Evolutionary conservation across 1,140 invertebrate genomes (phyloP).

Genomic region (Cecropterus lyciades): DNA sequence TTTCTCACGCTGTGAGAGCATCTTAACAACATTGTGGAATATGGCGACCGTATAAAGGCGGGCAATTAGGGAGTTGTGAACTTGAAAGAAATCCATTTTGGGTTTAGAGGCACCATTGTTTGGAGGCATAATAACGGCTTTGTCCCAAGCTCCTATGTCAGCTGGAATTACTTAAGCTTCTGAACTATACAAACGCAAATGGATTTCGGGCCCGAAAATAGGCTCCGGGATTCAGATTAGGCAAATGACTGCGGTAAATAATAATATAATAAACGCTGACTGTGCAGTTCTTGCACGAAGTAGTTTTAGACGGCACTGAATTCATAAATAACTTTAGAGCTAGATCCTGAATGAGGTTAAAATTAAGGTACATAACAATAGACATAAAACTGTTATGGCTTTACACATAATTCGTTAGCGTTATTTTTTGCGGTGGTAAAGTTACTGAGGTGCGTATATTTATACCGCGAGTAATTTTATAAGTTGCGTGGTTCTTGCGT

Average conservation of each 20-base stretch:
- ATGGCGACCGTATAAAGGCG: constrained; percentile 36
- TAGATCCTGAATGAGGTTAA: no score
- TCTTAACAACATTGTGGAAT: constrained; percentile 17
- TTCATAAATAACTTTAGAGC: not conserved
- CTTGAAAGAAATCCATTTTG: constrained; percentile 49
- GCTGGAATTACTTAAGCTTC: constrained; percentile 38
- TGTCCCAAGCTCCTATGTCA: constrained; percentile 35
- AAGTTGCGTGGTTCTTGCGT: no score
- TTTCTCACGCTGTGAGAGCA: not conserved
- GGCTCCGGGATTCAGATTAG: constrained; percentile 35
- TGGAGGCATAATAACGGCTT: constrained; percentile 41
- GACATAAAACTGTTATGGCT: no score
- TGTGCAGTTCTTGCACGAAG: constrained; percentile 9
- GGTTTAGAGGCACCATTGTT: constrained; percentile 40
- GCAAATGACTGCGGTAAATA: constrained; percentile 31
- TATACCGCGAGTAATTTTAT: no score
- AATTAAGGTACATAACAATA: no score
- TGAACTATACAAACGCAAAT: constrained; percentile 39
- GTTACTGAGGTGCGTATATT: no score
- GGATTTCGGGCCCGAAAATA: constrained; percentile 33
- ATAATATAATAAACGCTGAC: constrained; percentile 30
- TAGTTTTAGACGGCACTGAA: constrained; percentile 10
- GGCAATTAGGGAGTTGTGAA: constrained; percentile 47
- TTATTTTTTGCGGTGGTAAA: no score
- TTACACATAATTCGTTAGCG: no score